Base-by-base conservation (phyloP, 2,888 invertebrate genomes). In the Polymixis flavicincta region DNA sequence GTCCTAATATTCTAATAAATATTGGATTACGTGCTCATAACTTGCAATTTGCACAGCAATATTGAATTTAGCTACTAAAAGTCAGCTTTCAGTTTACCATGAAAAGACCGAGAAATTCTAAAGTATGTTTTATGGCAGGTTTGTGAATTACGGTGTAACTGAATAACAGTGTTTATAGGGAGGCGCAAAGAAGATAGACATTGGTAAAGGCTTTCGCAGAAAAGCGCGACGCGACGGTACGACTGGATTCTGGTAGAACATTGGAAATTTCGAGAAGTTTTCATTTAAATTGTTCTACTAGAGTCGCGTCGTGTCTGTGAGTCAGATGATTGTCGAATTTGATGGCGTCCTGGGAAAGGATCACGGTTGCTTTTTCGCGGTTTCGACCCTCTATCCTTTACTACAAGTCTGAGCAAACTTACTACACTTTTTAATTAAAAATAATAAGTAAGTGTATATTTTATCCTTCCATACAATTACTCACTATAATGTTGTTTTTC, bases 1-100 rank as follows among this genome's bases (percentile, higher is more conserved):
- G 19, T 52, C 32, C 7, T 37, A 76, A 48, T 11, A 64, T 76
- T 52, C 45, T 14, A 48, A 67, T 77, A 77, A 76, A 71, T 78
- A 71, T 60, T 32, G 45, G 71, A 69, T 65, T 77, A 71, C 50
- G 54, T 19, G 13, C 7, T 28, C 48, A 65, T 78, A 77, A 78
- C 57, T 78, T 67, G 67, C 67, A 78, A 78, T 78, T 78, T 78
- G 64, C 68, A 28, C 52, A 13, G 54, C 32, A 72, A 72, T 66
- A 78, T 78, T 61, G 54, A 52, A 66, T 72, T 48, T 54, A 50
- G 54, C 28, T n/a, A 63, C 25, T 78, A 63, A 67, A 73, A 72
- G 73, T 78, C 61, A 72, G 61, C 50, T 63, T 78, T 45, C 19
- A 57, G 61, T 78, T 78, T n/a, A 57, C 42, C 25, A 28, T 78